Conservation (phyloP, 1,140 invertebrate species). For the Anagrus nilaparvatae region DNA sequence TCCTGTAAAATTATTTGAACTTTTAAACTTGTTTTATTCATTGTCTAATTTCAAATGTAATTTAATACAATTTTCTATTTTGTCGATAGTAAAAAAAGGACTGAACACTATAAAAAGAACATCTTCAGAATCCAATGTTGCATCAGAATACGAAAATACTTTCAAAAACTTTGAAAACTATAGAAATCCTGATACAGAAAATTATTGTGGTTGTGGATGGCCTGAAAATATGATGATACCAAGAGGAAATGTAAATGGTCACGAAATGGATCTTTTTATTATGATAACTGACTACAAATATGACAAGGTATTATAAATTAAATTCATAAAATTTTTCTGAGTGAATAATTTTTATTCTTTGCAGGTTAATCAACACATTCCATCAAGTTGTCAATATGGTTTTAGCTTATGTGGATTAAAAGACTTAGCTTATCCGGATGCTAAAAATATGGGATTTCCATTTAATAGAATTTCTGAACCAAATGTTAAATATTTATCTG, state of each 20-base stretch:
- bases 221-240: constrained; percentile 74
- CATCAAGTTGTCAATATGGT: too few relatives aligned
- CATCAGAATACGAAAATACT: constrained; percentile 52
- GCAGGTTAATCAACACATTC: too few relatives aligned
- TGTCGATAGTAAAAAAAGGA: constrained; percentile 48
- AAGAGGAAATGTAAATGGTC: constrained; percentile 58
- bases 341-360: too few relatives aligned
- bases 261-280: constrained; percentile 60
- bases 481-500: too few relatives aligned
- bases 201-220: constrained; percentile 66
- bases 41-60: not conserved
- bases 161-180: constrained; percentile 46
- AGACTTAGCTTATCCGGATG: too few relatives aligned
- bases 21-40: not conserved
- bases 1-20: constrained; percentile 39
- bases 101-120: constrained; percentile 44
- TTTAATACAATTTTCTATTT: not conserved
- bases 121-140: constrained; percentile 49
- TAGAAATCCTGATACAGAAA: constrained; percentile 6
- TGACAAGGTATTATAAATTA: too few relatives aligned
- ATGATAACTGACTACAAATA: constrained; percentile 69
- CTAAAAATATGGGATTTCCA: too few relatives aligned
- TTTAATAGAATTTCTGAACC: too few relatives aligned
- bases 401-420: too few relatives aligned
- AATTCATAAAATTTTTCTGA: too few relatives aligned